These are phyloP conservation scores for Rhea americana DNA, from an alignment of 2,113 vertebrate genomes.

Conservation along the genomic window DNA sequence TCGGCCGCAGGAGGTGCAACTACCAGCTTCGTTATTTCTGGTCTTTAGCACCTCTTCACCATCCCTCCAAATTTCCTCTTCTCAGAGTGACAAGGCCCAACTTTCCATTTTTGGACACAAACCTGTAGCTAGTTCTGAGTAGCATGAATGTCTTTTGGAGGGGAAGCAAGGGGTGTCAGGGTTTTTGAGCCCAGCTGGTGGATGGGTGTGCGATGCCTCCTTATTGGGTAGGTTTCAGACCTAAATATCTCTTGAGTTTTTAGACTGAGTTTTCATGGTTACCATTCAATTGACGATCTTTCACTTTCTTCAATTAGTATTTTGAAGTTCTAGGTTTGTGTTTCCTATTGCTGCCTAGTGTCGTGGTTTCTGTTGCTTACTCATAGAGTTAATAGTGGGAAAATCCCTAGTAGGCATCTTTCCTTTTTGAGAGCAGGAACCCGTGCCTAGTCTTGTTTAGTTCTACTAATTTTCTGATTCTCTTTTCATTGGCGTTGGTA, in stretches of 20 bases:
- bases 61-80: not conserved
- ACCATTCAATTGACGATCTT: not conserved
- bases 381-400: not conserved
- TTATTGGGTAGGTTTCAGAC: not conserved
- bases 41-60: not conserved
- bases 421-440: not conserved
- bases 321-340: not conserved
- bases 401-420: not conserved
- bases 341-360: not conserved
- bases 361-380: not conserved
- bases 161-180: not conserved
- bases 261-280: not conserved
- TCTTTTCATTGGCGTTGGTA: not conserved
- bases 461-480: not conserved
- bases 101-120: not conserved
- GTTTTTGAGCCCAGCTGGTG: not conserved
- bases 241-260: not conserved
- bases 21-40: not conserved
- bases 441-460: not conserved
- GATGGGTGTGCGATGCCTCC: not conserved
- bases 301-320: not conserved
- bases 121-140: not conserved
- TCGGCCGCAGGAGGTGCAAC: not conserved
- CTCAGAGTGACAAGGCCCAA: not conserved
- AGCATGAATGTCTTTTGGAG: not conserved